Conservation (phyloP, 1,140 invertebrate species). For the Hylaeus volcanicus region DNA sequence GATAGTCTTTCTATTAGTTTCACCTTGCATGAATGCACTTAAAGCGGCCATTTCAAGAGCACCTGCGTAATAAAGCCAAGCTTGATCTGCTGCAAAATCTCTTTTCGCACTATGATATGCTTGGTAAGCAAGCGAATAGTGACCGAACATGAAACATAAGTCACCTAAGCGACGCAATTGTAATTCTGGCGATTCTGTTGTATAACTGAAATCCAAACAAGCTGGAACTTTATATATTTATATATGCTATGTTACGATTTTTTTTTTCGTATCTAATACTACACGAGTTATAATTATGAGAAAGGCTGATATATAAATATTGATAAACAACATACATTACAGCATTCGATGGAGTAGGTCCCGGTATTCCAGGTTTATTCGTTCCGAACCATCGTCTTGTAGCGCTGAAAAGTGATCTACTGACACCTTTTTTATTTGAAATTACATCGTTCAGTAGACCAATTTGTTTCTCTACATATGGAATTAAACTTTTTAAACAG, state of each 20-base stretch:
- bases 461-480: slow-evolving; percentile 94
- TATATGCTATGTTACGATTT: slow-evolving; percentile 12
- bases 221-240: slow-evolving; percentile 40
- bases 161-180: slow-evolving; percentile 96
- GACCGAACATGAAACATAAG: slow-evolving; percentile 97
- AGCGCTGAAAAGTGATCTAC: slow-evolving; percentile 94
- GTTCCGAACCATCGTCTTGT: slow-evolving; percentile 97
- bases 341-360: slow-evolving; percentile 86
- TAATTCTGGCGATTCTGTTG: slow-evolving; percentile 93
- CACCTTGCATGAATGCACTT: slow-evolving; percentile 94
- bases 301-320: slow-evolving; percentile 2
- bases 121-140: slow-evolving; percentile 95
- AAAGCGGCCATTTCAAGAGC: slow-evolving; percentile 97
- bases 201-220: slow-evolving; percentile 84
- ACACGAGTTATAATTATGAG: neutral
- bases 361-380: slow-evolving; percentile 88
- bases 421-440: slow-evolving; percentile 94
- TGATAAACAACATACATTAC: slow-evolving; percentile 85
- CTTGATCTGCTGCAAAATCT: slow-evolving; percentile 97
- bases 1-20: slow-evolving; percentile 87
- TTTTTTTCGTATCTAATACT: neutral
- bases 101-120: slow-evolving; percentile 97
- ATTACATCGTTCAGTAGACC: slow-evolving; percentile 90
- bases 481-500: slow-evolving; percentile 91
- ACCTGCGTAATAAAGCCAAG: slow-evolving; percentile 98